Base-by-base conservation (phyloP, 2,113 vertebrate genomes). In the Lathamus discolor region DNA sequence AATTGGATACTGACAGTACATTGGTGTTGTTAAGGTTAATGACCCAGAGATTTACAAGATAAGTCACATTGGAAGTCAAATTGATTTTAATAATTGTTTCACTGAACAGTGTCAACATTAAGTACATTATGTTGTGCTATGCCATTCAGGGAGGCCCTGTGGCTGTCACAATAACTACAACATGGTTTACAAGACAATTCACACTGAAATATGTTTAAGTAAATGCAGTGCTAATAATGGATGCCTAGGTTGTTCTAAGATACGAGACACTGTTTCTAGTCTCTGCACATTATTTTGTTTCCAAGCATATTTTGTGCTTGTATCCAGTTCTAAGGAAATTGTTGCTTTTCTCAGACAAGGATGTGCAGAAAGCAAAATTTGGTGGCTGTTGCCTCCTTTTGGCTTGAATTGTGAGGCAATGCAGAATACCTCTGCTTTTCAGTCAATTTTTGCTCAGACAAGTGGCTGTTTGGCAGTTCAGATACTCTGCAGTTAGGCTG, bases 81-180 rank as follows among this genome's bases (percentile, higher is more conserved):
- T n/a, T n/a, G n/a, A n/a, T n/a, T n/a, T n/a, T n/a, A n/a, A n/a
- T n/a, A n/a, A n/a, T n/a, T n/a, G n/a, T n/a, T n/a, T n/a, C n/a
- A n/a, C n/a, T n/a, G n/a, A n/a, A n/a, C n/a, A n/a, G n/a, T n/a
- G n/a, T 41, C 11, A 41, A 41, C 41, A 41, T 41, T 41, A 13
- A 41, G 41, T 41, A 43, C 43, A 98, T 97, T 93, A 94, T 93
- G 95, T 83, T 95, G 91, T 93, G 92, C 92, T 88, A 27, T 63
- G 90, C 64, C 88, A 90, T 88, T 82, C 81, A 83, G 83, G 81
- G 83, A 94, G 69, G 94, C 90, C 80, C 92, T 12, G 44, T 94
- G 93, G 88, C 86, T 68, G 33, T 78, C 75, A 52, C 64, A 64
- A 31, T 59, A 76, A 35, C 83, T 41, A 27, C 49, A 31, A 43